These are phyloP conservation scores for Limnephilus rhombicus DNA, from an alignment of 2,888 invertebrate species.

Conservation along the genomic window DNA sequence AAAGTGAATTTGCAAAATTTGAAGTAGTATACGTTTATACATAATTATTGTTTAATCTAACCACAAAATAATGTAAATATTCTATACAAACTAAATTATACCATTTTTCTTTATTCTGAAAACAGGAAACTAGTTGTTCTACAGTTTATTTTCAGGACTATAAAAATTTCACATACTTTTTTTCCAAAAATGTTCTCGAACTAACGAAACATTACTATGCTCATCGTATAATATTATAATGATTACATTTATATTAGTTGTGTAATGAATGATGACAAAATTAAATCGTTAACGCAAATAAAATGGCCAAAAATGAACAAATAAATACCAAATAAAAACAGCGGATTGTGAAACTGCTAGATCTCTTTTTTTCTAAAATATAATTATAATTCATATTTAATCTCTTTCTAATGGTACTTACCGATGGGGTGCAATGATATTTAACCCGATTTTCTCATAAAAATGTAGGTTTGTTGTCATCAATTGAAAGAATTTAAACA, in stretches of 20 bases:
- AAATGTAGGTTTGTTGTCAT: not conserved
- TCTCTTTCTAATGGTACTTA: not conserved
- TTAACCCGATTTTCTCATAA: not conserved
- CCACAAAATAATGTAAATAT: not conserved
- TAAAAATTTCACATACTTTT: not conserved
- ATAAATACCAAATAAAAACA: not conserved
- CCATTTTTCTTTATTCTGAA: not conserved
- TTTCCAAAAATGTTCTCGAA: not conserved
- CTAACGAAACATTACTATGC: slow-evolving; percentile 23
- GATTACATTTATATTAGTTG: not conserved
- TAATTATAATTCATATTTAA: not conserved
- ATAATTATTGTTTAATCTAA: not conserved
- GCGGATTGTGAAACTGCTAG: not conserved
- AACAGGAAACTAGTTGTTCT: not conserved
- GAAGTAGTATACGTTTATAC: not conserved
- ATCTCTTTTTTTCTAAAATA: not conserved
- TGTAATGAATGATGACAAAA: not conserved
- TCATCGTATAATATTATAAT: slow-evolving; percentile 21
- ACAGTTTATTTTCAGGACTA: not conserved
- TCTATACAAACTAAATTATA: not conserved
- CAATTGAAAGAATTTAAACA: not conserved
- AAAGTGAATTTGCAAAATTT: too few species aligned
- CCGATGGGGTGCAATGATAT: too few species aligned
- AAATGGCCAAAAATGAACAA: slow-evolving; percentile 4
- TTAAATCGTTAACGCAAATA: not conserved